phyloP scores from a whole-genome alignment of 2,888 invertebrate species.

The Trachelus stipa region DNA sequence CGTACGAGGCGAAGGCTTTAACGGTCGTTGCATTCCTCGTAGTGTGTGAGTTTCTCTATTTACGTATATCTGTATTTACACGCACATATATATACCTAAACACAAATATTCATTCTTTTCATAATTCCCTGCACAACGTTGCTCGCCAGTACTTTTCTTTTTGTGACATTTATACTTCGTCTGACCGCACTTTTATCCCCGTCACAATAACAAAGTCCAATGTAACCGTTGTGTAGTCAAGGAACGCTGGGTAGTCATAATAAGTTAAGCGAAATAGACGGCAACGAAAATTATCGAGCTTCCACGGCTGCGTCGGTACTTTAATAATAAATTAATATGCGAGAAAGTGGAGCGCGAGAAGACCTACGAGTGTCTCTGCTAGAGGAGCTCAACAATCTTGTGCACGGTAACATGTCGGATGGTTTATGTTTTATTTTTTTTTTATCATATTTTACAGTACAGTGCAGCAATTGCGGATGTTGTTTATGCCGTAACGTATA shows the following conservation, averaged over 20 bases:
- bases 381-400: not conserved
- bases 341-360: slow-evolving; percentile 27
- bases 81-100: not conserved
- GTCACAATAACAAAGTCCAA: not conserved
- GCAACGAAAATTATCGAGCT: not conserved
- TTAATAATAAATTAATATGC: slow-evolving; percentile 27
- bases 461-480: not conserved
- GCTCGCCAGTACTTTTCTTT: not conserved
- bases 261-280: not conserved
- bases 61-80: not conserved
- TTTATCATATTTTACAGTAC: not conserved
- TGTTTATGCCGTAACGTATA: not conserved
- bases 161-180: not conserved
- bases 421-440: not conserved
- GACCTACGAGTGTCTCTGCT: slow-evolving; percentile 19
- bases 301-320: not conserved
- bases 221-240: not conserved
- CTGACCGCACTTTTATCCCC: not conserved
- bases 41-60: slow-evolving; percentile 7
- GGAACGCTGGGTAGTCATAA: not conserved
- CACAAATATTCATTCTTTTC: slow-evolving; percentile 9
- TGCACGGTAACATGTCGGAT: not conserved
- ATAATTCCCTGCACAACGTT: too few species aligned
- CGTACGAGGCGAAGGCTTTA: not conserved
- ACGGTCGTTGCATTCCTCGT: not conserved